phyloP scores from a whole-genome alignment of 2,113 vertebrate genomes.

The Pardalotus punctatus region DNA sequence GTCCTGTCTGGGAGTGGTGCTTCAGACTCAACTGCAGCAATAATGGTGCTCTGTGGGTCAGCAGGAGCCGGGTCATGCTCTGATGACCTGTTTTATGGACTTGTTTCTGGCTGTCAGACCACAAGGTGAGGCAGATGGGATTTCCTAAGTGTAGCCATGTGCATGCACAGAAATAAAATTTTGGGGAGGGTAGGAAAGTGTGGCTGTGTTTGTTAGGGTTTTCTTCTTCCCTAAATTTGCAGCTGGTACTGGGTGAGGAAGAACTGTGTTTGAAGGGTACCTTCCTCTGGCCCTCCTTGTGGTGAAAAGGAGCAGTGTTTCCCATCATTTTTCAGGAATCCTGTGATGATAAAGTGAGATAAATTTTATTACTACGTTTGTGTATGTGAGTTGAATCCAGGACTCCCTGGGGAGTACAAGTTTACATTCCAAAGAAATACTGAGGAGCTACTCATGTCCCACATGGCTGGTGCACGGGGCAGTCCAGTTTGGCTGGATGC shows the following conservation, averaged over 20 bases:
- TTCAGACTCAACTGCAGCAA: not conserved
- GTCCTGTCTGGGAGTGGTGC: not conserved
- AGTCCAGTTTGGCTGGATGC: not conserved
- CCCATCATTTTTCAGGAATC: not conserved
- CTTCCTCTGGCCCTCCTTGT: not conserved
- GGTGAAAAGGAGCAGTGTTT: not conserved
- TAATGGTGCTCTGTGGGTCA: not conserved
- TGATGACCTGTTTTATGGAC: not conserved
- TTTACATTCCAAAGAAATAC: not conserved
- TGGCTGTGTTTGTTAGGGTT: not conserved
- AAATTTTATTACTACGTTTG: not conserved
- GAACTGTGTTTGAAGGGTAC: not conserved
- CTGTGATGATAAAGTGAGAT: not conserved
- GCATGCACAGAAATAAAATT: not conserved
- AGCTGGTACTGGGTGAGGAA: not conserved
- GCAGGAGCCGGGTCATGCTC: not conserved
- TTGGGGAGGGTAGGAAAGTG: not conserved
- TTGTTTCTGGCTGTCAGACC: not conserved
- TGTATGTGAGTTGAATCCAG: not conserved
- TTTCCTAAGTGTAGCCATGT: not conserved
- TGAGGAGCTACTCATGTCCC: not conserved
- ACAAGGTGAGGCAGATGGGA: not conserved
- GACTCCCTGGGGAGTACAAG: not conserved
- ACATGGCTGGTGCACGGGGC: accelerated
- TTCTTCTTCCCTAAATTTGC: not conserved